A percentile compares a stretch with the other conserved stretches of the same genome.
phyloP scores from a whole-genome alignment of 2,113 vertebrate genomes.

The Leptobrachium ailaonicum region DNA sequence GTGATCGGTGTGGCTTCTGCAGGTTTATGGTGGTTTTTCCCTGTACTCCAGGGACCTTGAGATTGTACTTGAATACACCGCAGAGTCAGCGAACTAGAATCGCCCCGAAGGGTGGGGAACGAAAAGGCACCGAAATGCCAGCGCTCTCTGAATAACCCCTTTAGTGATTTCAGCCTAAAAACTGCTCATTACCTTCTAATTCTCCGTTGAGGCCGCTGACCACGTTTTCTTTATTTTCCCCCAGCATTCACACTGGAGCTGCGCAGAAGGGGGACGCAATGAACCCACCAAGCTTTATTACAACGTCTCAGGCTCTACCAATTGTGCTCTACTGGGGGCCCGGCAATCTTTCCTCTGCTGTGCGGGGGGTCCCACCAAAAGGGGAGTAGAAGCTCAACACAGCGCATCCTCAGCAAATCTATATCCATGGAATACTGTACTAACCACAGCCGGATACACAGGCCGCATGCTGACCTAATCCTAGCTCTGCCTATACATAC shows the following conservation, averaged over 20 bases:
- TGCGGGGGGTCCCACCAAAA: neutral
- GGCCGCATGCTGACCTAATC: too few relatives aligned
- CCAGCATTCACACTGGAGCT: slow-evolving; percentile 85
- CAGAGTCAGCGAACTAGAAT: too few relatives aligned
- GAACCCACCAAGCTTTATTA: neutral
- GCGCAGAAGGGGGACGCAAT: slow-evolving; percentile 77
- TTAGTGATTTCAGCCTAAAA: too few relatives aligned
- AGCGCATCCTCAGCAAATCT: slow-evolving; percentile 27
- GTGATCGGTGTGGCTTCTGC: too few relatives aligned
- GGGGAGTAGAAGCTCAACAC: slow-evolving; percentile 24
- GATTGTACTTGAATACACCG: too few relatives aligned
- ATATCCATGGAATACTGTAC: slow-evolving; percentile 8
- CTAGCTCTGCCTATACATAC: too few relatives aligned
- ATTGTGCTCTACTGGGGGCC: slow-evolving; percentile 23
- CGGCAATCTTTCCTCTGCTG: slow-evolving; percentile 5
- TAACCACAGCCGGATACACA: neutral
- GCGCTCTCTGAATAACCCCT: too few relatives aligned
- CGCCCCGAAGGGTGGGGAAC: too few relatives aligned
- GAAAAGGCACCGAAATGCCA: too few relatives aligned
- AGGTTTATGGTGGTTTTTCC: too few relatives aligned
- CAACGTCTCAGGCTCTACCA: slow-evolving; percentile 30
- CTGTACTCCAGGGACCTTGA: too few relatives aligned
- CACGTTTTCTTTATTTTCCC: neutral
- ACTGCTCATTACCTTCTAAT: neutral
- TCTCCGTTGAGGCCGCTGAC: too few relatives aligned